phyloP scores from a whole-genome alignment of 2,888 invertebrate genomes.

The Gerosis bhagava region DNA sequence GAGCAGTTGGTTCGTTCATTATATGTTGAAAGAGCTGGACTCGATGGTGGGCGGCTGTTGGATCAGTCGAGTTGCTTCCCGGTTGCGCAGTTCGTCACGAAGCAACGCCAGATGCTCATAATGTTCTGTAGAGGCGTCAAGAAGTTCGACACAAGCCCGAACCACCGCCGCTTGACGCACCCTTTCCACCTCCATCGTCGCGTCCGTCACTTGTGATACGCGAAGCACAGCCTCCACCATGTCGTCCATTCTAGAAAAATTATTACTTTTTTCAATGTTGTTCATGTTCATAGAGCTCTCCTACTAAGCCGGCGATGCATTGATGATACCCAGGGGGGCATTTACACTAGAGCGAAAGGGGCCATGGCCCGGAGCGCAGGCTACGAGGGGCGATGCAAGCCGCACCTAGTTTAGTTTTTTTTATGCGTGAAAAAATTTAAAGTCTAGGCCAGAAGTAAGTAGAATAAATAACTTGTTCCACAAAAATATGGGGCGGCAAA shows the following conservation, averaged over 20 bases:
- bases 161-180: conserved; percentile 55
- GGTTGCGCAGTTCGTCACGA: conserved; percentile 55
- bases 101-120: conserved; percentile 65
- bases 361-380: too few relatives aligned
- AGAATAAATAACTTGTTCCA: too few relatives aligned
- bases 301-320: too few relatives aligned
- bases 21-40: conserved; percentile 40
- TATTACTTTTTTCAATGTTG: too few relatives aligned
- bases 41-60: conserved; percentile 60
- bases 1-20: conserved; percentile 41
- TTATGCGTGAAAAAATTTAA: too few relatives aligned
- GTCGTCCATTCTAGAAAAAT: conserved; percentile 57
- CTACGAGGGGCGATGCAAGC: too few relatives aligned
- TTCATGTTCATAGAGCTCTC: too few relatives aligned
- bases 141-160: conserved; percentile 55
- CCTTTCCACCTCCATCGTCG: conserved; percentile 53
- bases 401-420: too few relatives aligned
- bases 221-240: conserved; percentile 62
- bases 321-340: too few relatives aligned
- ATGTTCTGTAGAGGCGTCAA: conserved; percentile 63
- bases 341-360: too few relatives aligned
- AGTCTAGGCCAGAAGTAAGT: too few relatives aligned
- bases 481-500: too few relatives aligned
- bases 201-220: conserved; percentile 56
- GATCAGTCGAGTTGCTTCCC: conserved; percentile 37